Evolutionary conservation across 2,888 invertebrate species (phyloP), one percentile per base, ranked within the genome.

Genomic region (Pachymerium ferrugineum): DNA sequence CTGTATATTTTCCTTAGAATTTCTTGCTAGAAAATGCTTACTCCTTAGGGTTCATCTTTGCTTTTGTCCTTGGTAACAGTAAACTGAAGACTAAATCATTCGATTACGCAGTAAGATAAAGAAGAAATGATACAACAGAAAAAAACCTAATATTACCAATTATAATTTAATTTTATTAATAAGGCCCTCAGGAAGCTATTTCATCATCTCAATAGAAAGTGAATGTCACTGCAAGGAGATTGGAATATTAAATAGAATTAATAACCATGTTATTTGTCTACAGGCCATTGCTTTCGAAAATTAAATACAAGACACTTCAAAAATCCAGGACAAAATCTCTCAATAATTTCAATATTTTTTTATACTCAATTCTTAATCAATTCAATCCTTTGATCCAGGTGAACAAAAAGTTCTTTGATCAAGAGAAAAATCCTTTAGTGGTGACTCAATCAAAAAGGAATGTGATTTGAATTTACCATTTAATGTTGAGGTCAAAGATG

Each of bases 381-480:
- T 47, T 47, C 47, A 16, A 14, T 4, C 8, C n/a, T 3, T 47
- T 47, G 19, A 19, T 3, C 3, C 47, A 54, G 47, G 47, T 54
- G 47, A 54, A 54, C 47, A 54, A 54, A 19, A 54, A 10, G 22
- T 54, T n/a, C 47, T 54, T 54, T 54, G 47, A 54, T 22, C 22
- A 19, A n/a, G n/a, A n/a, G n/a, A n/a, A 54, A 54, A 54, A 54
- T 16, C 47, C 10, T 19, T 54, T 19, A 19, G 19, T 16, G 16
- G 47, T 54, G 47, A 54, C 19, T 54, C 47, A 54, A 22, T 54
- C n/a, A 54, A 22, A 22, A 22, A 54, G 47, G 47, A 54, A 54
- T 54, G 47, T 16, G 47, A 54, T 54, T 54, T 54, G 47, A 54
- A 54, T 54, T 54, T 54, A 54, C 47, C 47, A 54, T 54, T 54